These are phyloP conservation scores for Notodonta dromedarius DNA, from an alignment of 2,888 invertebrate species.

Conservation along the genomic window DNA sequence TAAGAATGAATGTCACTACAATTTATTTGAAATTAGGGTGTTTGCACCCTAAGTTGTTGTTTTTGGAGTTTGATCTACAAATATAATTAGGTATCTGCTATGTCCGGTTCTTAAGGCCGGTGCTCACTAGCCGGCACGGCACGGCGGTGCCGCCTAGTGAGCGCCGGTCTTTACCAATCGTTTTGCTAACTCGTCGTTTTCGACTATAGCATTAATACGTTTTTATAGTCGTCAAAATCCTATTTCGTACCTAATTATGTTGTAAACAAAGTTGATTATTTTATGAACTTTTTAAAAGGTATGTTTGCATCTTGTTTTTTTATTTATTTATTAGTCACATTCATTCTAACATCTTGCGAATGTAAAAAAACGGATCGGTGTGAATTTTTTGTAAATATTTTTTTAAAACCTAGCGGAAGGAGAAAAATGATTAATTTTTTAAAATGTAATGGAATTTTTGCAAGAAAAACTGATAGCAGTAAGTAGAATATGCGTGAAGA, in stretches of 20 bases:
- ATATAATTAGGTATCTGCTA: too few species aligned
- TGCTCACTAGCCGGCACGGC: too few species aligned
- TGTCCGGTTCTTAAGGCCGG: too few species aligned
- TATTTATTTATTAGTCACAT: constrained; percentile 24
- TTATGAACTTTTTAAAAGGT: not conserved
- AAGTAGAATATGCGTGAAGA: constrained; percentile 40
- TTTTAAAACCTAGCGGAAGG: constrained; percentile 49
- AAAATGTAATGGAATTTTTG: constrained; percentile 50
- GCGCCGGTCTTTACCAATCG: too few species aligned
- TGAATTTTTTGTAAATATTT: constrained; percentile 70
- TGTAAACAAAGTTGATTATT: not conserved
- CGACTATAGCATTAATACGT: not conserved
- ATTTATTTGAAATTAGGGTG: not conserved
- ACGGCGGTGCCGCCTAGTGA: too few species aligned
- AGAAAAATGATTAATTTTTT: constrained; percentile 47
- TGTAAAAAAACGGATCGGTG: constrained; percentile 27
- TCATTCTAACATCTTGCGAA: constrained; percentile 35
- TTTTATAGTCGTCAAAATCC: not conserved
- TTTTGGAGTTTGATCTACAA: too few species aligned
- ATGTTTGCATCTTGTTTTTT: not conserved
- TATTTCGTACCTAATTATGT: constrained; percentile 2
- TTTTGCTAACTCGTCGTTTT: too few species aligned
- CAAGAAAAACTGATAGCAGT: constrained; percentile 53
- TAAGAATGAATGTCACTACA: constrained; percentile 5
- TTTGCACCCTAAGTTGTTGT: not conserved